Percentiles rank a stretch among this genome's conserved stretches.
Conservation (phyloP, 2,113 vertebrate genomes). For the Pyrgilauda ruficollis region DNA sequence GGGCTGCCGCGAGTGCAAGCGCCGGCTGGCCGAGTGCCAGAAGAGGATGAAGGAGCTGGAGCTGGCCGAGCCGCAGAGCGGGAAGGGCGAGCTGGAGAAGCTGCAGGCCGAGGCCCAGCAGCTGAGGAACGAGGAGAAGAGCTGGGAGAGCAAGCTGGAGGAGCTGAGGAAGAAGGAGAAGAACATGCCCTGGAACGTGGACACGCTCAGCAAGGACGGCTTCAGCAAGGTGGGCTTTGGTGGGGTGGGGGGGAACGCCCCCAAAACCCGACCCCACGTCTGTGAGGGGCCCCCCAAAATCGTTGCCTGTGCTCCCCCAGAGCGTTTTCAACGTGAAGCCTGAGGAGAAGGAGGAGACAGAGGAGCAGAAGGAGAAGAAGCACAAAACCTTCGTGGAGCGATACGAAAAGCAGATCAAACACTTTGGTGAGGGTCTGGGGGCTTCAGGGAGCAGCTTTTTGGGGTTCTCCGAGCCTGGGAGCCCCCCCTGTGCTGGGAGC, state of each 20-base stretch:
- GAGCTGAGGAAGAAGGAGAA: constrained; percentile 81
- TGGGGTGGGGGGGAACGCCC: too few relatives aligned
- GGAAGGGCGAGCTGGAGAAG: constrained; percentile 66
- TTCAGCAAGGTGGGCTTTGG: constrained; percentile 84
- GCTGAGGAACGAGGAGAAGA: constrained; percentile 78
- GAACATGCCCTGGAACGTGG: constrained; percentile 89
- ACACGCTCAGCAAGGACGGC: constrained; percentile 88
- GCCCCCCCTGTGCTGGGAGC: accelerated
- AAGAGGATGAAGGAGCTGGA: constrained; percentile 74
- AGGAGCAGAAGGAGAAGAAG: constrained; percentile 86
- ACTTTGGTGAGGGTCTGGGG: constrained; percentile 78
- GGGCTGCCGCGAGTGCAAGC: background rate
- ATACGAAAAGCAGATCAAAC: constrained; percentile 82
- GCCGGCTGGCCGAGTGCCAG: constrained; percentile 76
- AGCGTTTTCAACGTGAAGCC: constrained; percentile 83
- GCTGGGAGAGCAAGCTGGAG: constrained; percentile 78
- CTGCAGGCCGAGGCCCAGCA: constrained; percentile 77
- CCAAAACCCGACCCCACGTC: too few relatives aligned
- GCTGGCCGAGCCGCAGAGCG: background rate
- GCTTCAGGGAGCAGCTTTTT: accelerated
- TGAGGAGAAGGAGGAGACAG: constrained; percentile 81
- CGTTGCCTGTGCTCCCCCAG: constrained; percentile 15
- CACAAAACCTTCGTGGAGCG: constrained; percentile 90
- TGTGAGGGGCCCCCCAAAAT: background rate
- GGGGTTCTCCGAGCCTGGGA: accelerated